phyloP scores from a whole-genome alignment of 2,113 vertebrate genomes.

The Pachypanchax playfairii region DNA sequence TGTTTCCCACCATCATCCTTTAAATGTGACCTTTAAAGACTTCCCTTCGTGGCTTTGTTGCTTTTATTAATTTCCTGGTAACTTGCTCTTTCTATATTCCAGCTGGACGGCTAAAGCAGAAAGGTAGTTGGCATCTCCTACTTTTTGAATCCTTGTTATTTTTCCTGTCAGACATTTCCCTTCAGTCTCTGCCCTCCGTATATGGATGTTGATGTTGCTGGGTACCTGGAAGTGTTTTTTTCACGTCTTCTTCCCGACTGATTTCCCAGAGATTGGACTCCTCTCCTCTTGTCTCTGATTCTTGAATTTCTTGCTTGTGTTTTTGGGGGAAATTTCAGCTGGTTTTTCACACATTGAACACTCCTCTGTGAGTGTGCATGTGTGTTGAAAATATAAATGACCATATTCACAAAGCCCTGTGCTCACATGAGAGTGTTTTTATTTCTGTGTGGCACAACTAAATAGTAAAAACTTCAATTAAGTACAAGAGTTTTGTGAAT shows the following conservation, averaged over 20 bases:
- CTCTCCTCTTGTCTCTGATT: conserved; percentile 29
- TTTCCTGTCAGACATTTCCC: conserved; percentile 45
- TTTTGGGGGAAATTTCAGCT: conserved; percentile 34
- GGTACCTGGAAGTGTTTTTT: conserved; percentile 36
- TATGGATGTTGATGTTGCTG: conserved; percentile 64
- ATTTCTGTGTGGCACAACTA: conserved; percentile 54
- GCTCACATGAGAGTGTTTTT: conserved; percentile 62
- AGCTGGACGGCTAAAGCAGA: conserved; percentile 82
- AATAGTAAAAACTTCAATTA: conserved; percentile 29
- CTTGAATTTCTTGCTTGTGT: conserved; percentile 45
- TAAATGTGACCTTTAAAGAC: conserved; percentile 42
- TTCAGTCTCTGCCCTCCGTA: conserved; percentile 53
- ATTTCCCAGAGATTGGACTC: conserved; percentile 34
- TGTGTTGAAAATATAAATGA: conserved; percentile 34
- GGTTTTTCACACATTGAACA: conserved; percentile 43
- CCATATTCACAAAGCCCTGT: conserved; percentile 63
- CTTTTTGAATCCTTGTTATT: conserved; percentile 45
- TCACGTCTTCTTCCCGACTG: conserved; percentile 47
- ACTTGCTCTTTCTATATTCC: conserved; percentile 79
- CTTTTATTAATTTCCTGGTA: conserved; percentile 63
- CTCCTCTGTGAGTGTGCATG: conserved; percentile 41
- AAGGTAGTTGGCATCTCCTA: conserved; percentile 80
- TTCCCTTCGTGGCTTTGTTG: conserved; percentile 29
- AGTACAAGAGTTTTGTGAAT: conserved; percentile 54
- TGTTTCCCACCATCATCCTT: conserved; percentile 28